Base-by-base conservation (phyloP, 2,797 vertebrate genomes). In the Sebastes aleutianus region DNA sequence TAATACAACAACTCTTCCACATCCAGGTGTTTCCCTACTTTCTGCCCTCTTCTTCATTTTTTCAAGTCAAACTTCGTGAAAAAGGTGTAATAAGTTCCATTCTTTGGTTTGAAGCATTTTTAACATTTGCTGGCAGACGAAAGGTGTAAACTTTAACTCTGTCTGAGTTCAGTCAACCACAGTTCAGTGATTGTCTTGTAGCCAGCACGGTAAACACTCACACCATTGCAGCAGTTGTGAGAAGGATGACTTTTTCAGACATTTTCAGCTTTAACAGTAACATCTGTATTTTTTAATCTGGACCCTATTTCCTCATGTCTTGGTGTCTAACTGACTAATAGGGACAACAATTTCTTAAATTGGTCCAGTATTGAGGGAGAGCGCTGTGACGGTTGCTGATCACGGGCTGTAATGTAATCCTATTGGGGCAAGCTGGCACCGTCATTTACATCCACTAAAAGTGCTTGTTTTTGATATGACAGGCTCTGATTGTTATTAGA, bases 111-210 rank as follows among this genome's bases (percentile, higher is more conserved):
- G 10, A 69, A 63, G 27, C 63, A 9, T 34, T 64, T 66, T 10
- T 2, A 14, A 72, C 18, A 26, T 47, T 62, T 27, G 24, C 56
- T 59, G 66, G 24, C 78, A 62, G 32, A 32, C 53, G 34, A 9
- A 70, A 80, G 70, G 64, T 73, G 70, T 54, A 47, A 63, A 76
- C 34, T n/a, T 22, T 8, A 34, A 58, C 36, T 75, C 56, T 50
- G 50, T 56, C 16, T 26, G 47, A 73, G 61, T 32, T 56, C 26
- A 64, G 53, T 36, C 1, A 27, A 64, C 26, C 65, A 64, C 59
- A 76, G 73, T 12, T 20, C 31, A 56, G 36, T 14, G 43, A 29
- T 39, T 74, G 64, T 71, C 36, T 12, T 65, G 50, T 29, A 59
- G 64, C 61, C 70, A 71, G 27, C 43, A 11, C 1, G 4, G 63